These are phyloP conservation scores for Clostera curtula DNA, from an alignment of 2,888 invertebrate genomes.

Conservation along the genomic window DNA sequence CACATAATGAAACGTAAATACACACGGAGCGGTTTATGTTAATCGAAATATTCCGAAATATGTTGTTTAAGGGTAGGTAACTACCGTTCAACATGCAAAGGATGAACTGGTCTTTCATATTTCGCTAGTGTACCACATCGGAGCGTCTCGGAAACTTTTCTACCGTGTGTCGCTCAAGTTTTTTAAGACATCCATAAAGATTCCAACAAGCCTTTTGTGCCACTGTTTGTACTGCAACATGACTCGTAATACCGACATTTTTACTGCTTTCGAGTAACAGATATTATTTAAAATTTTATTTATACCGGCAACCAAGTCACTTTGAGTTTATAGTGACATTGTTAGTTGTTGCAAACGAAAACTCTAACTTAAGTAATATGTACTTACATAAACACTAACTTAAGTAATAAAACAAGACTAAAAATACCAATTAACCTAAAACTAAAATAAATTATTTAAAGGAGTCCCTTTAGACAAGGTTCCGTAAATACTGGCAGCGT, in stretches of 20 bases:
- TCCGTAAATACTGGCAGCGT: too few relatives aligned
- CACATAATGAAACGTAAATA: conserved; percentile 57
- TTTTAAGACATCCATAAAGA: conserved; percentile 62
- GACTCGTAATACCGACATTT: conserved; percentile 51
- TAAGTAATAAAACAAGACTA: too few relatives aligned
- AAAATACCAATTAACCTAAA: too few relatives aligned
- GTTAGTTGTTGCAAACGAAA: too few relatives aligned
- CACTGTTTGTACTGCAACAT: conserved; percentile 42
- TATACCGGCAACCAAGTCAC: too few relatives aligned
- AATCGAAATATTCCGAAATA: conserved; percentile 75
- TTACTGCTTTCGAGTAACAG: conserved; percentile 42
- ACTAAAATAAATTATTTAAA: too few relatives aligned
- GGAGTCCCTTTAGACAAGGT: too few relatives aligned
- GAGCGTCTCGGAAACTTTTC: conserved; percentile 53
- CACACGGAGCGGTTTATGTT: conserved; percentile 72
- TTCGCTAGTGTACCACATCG: conserved; percentile 58
- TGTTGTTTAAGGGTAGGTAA: conserved; percentile 72
- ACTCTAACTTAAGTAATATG: too few relatives aligned
- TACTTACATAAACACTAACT: too few relatives aligned
- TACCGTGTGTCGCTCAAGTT: conserved; percentile 52
- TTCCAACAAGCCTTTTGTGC: conserved; percentile 50
- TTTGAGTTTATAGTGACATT: too few relatives aligned
- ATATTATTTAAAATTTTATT: conserved; percentile 26
- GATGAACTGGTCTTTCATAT: conserved; percentile 70
- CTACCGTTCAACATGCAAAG: conserved; percentile 69